Percentiles rank a stretch among this genome's conserved stretches.
These are phyloP conservation scores for Pampusana beccarii DNA, from an alignment of 2,113 vertebrate genomes.

Conservation along the genomic window DNA sequence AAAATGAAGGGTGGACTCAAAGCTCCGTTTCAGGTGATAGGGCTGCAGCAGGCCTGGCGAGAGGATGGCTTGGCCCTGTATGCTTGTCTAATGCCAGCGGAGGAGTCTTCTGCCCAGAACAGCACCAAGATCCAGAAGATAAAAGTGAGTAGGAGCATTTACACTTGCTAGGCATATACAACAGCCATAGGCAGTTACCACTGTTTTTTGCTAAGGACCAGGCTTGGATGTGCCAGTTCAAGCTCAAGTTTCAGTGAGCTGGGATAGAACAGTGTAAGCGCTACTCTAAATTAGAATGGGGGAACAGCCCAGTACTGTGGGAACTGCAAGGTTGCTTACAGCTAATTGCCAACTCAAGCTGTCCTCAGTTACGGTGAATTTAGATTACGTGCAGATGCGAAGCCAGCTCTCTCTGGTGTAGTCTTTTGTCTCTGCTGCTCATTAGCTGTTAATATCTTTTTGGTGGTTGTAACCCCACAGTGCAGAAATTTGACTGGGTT, in stretches of 20 bases:
- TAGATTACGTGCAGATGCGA: not conserved
- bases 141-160: slow-evolving; percentile 46
- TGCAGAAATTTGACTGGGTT: not conserved
- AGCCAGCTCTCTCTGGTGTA: not conserved
- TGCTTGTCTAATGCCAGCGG: slow-evolving; percentile 55
- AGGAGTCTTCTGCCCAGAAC: not conserved
- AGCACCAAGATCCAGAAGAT: not conserved
- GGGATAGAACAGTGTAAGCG: not conserved
- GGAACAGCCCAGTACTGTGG: not conserved
- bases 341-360: not conserved
- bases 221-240: not conserved
- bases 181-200: not conserved
- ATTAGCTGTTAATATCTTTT: not conserved
- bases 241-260: not conserved
- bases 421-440: not conserved
- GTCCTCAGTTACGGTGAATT: not conserved
- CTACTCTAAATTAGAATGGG: not conserved
- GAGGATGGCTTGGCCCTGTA: slow-evolving; percentile 71
- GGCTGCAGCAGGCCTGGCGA: slow-evolving; percentile 75
- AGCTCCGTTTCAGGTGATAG: slow-evolving; percentile 71
- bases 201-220: not conserved
- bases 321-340: not conserved
- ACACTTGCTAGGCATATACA: not conserved
- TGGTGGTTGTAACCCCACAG: not conserved
- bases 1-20: not conserved